phyloP scores from a whole-genome alignment of 2,888 invertebrate genomes.

The Agriotes lineatus region DNA sequence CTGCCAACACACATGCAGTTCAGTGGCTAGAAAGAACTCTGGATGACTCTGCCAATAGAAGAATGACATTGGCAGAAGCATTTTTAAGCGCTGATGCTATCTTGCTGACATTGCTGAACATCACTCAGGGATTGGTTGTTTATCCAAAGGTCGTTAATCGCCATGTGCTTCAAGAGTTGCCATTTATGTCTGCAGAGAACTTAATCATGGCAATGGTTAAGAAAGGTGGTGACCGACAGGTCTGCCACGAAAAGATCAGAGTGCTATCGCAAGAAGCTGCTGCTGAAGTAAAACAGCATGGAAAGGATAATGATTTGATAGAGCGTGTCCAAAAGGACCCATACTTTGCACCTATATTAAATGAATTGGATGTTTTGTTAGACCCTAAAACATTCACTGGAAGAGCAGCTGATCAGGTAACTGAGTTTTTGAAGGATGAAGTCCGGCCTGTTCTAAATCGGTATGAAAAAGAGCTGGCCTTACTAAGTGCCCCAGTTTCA shows the following conservation, averaged over 20 bases:
- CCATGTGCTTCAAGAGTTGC: conserved; percentile 87
- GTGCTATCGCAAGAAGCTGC: conserved; percentile 94
- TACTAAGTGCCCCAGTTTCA: conserved; percentile 65
- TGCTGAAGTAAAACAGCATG: conserved; percentile 88
- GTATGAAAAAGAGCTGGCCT: conserved; percentile 69
- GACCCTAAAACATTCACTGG: conserved; percentile 92
- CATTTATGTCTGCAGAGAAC: conserved; percentile 98
- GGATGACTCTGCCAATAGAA: conserved; percentile 96
- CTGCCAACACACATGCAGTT: conserved; percentile 87
- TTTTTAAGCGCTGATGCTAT: conserved; percentile 94
- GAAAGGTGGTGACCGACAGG: conserved; percentile 93
- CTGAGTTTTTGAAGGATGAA: conserved; percentile 86
- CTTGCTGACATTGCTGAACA: conserved; percentile 89
- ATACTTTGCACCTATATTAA: conserved; percentile 87
- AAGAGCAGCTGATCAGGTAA: conserved; percentile 89
- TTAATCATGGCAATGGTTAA: conserved; percentile 99
- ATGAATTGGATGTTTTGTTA: conserved; percentile 80
- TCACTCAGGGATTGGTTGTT: conserved; percentile 95
- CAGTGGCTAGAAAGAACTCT: conserved; percentile 98
- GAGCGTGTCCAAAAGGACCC: conserved; percentile 81
- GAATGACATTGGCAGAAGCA: conserved; percentile 91
- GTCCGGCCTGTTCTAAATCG: conserved; percentile 77
- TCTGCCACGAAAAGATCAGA: conserved; percentile 95
- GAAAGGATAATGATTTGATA: conserved; percentile 92
- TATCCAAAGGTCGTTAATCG: conserved; percentile 94